phyloP scores from a whole-genome alignment of 2,888 invertebrate genomes.

The Archips crataeganus region DNA sequence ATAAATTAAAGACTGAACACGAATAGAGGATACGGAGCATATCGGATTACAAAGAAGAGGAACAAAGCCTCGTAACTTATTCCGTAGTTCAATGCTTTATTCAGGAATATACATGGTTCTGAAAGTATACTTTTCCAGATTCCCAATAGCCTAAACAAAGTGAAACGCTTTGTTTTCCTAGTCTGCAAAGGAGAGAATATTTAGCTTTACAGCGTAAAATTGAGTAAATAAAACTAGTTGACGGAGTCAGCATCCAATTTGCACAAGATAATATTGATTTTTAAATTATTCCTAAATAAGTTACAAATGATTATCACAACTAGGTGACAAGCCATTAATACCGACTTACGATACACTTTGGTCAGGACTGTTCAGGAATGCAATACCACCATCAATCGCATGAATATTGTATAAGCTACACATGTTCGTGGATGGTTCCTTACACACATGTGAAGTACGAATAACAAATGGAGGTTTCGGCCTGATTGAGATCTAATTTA shows the following conservation, averaged over 20 bases:
- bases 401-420: constrained; percentile 45
- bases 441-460: constrained; percentile 50
- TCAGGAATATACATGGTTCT: neutral
- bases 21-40: constrained; percentile 2
- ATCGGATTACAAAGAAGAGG: constrained; percentile 6
- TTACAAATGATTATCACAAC: neutral
- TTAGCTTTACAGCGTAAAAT: neutral
- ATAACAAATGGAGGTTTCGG: constrained; percentile 76
- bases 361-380: constrained; percentile 30
- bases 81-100: constrained; percentile 16
- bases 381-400: constrained; percentile 42
- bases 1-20: constrained; percentile 21
- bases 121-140: neutral
- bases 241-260: no score
- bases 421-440: constrained; percentile 39
- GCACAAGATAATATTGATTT: no score
- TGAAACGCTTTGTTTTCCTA: neutral
- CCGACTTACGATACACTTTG: neutral
- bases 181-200: neutral
- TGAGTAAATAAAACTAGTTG: no score
- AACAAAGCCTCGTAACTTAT: constrained; percentile 6
- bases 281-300: neutral
- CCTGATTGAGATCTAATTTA: constrained; percentile 84
- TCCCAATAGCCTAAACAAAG: neutral
- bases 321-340: neutral